Evolutionary conservation across 2,888 invertebrate genomes (phyloP), one percentile per base, ranked within the genome.

Genomic region (Stenotaenia linearis): DNA sequence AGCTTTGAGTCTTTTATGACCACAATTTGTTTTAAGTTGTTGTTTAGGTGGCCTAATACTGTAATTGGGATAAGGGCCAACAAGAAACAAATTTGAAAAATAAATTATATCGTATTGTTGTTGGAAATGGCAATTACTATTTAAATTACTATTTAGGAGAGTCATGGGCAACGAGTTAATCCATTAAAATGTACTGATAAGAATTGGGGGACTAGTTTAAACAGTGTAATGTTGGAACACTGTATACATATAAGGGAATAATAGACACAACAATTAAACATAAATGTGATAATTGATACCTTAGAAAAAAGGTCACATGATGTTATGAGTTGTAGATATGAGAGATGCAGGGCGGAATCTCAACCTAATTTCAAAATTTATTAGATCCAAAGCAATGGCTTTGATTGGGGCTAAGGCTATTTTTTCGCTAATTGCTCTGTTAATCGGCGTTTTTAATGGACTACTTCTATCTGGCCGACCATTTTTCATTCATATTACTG

Each of bases 321-420:
- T 69, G 69, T 25, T 69, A 28, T 25, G 25, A 10, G 25, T 28
- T 69, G 69, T 69, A 25, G 69, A 15, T 45, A 4, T 45, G 6
- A 15, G 45, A 7, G 45, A 45, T 45, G 45, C 45, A 45, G 45
- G 69, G 69, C 69, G 25, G 69, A 69, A 69, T 69, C 69, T 28
- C 69, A 69, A 69, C 69, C 69, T 69, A 69, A 25, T 69, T 69
- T 69, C 69, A 15, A 28, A 28, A 69, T 69, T 69, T 69, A 69
- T 69, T 25, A 6, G 69, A 1, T 69, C 10, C 15, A 25, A 69
- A 69, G 69, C 28, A 28, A 69, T 69, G 69, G 69, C 25, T 69
- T n/a, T 69, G 69, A 69, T 69, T 69, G 69, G 69, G 69, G 69
- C 69, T 69, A 69, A 69, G 69, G 69, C 4, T 61, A 15, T 61